Base-by-base conservation (phyloP, 2,113 vertebrate species). In the Puntigrus tetrazona region DNA sequence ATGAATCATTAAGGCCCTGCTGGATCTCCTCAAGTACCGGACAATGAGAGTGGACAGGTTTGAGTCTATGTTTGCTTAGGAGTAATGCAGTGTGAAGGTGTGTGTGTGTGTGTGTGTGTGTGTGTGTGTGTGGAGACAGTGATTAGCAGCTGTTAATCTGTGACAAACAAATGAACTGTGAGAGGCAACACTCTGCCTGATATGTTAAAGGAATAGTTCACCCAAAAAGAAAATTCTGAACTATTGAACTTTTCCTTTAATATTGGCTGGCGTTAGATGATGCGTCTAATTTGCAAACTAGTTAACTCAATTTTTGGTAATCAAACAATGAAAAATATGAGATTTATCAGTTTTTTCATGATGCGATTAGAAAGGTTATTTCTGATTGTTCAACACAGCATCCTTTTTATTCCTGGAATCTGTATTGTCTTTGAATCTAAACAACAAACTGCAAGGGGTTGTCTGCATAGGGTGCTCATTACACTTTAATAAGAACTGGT, bases 1-100 rank as follows among this genome's bases (percentile, higher is more conserved):
- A 72, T 83, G 65, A 83, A 87, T 80, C 67, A 73, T 79, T 57
- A 77, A 41, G 9, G n/a, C 52, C 57, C 13, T n/a, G 57, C 69
- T 86, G 79, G 55, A 86, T 16, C 29, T 38, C 7, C 47, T 31
- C 41, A 7, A 36, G 25, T 22, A 14, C 43, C 6, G 14, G 22
- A 31, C 79, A 55, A 63, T 74, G 36, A 52, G 8, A 78, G 22
- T 25, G 22, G 73, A 69, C 75, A 57, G 55, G 29, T 84, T 57
- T 52, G 43, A 36, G 57, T 65, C 7, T 18, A 22, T 45, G 77
- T 79, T 79, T 85, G 67, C n/a, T 52, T 65, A 61, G 52, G 52
- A 59, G 20, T 63, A 86, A 34, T 25, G 29, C 38, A 16, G 57
- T 73, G 29, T 72, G 13, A 16, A 22, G 45, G 22, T 36, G 57